Conservation (phyloP, 64 coral and sea anemone species). For the Actinia equina region DNA sequence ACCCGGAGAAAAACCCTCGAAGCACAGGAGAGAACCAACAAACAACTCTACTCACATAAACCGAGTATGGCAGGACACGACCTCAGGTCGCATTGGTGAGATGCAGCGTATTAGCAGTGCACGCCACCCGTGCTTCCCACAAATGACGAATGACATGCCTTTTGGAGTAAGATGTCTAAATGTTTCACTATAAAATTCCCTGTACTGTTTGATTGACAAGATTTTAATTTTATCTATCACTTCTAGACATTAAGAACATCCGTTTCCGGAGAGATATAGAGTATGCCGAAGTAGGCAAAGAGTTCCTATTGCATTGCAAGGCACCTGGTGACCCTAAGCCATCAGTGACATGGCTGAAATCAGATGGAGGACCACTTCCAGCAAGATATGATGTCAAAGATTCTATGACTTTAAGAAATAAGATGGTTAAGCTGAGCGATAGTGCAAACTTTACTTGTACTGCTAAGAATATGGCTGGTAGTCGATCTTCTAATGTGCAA, state of each 20-base stretch:
- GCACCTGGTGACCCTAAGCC: conserved; percentile 60
- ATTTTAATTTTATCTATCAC: background rate
- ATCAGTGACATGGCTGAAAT: conserved; percentile 53
- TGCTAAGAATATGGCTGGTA: conserved; percentile 54
- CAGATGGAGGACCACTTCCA: background rate
- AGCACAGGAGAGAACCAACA: too few relatives aligned
- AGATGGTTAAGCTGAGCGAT: conserved; percentile 43
- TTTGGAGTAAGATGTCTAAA: too few relatives aligned
- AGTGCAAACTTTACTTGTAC: conserved; percentile 64
- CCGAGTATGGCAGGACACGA: too few relatives aligned
- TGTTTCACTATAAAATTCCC: too few relatives aligned
- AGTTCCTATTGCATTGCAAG: conserved; percentile 40
- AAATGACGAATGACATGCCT: too few relatives aligned
- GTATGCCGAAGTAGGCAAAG: conserved; percentile 22
- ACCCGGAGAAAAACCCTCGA: too few relatives aligned
- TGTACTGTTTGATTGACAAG: too few relatives aligned
- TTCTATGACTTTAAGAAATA: conserved; percentile 41
- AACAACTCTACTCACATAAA: too few relatives aligned
- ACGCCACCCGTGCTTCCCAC: too few relatives aligned
- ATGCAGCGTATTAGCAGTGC: too few relatives aligned
- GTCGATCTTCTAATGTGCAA: conserved; percentile 9
- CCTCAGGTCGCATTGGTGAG: too few relatives aligned
- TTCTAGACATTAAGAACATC: conserved; percentile 55
- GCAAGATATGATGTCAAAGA: conserved; percentile 31
- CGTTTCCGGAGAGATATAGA: background rate